Evolutionary conservation across 2,888 invertebrate genomes (phyloP), one percentile per base, ranked within the genome.

Genomic region (Patella caerulea): DNA sequence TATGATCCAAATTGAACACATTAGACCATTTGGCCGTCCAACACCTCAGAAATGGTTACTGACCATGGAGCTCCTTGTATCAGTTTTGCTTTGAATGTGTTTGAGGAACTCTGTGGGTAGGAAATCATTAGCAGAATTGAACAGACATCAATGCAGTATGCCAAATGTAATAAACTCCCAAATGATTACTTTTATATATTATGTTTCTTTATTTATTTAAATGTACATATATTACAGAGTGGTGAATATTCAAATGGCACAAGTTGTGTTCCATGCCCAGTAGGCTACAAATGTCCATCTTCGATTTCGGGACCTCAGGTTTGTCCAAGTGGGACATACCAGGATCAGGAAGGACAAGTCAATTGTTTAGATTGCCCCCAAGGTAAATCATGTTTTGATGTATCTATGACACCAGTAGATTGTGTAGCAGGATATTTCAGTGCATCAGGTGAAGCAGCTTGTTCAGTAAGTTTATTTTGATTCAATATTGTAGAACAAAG

Each of bases 241-340:
- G 91, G 91, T 15, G 83, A 89, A 74, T 90, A 90, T 79, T 86
- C 87, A 17, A 85, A 86, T 72, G 87, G 87, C 9, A 86, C 86
- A 7, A 70, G 73, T 3, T 91, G 91, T 81, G 79, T 83, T 19
- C 70, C 79, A 19, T 91, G 91, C 78, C 85, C 87, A 24, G 83
- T 81, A 7, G 91, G 91, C 3, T 87, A 83, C 71, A 84, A 84
- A 55, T 91, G 91, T 79, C 87, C 88, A 7, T 85, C 86, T 11
- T 87, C 88, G 0, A 79, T 84, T 9, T 78, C 85, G 12, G 83
- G 85, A 2, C 86, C 83, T n/a, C 83, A 84, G 7, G 72, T 79
- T 9, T 91, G 91, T 83, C 82, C 85, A 1, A 84, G 84, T 52
- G 90, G 91, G 9, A 82, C 84, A 19, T 91, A 91, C 82, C 89